Conservation (phyloP, 2,113 vertebrate genomes). For the Pholis gunnellus region DNA sequence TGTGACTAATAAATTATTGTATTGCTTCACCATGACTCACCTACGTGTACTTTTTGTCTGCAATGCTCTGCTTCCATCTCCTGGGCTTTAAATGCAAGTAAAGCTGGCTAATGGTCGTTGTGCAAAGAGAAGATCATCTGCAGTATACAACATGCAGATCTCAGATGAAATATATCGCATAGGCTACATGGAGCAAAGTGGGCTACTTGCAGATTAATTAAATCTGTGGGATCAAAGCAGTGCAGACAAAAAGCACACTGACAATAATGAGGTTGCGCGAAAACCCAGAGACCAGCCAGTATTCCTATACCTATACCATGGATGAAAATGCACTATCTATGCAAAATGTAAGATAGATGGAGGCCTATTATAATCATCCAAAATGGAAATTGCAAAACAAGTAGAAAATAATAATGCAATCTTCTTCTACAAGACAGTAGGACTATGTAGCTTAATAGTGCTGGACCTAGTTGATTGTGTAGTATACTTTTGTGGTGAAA, state of each 20-base stretch:
- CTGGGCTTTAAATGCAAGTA: constrained; percentile 46
- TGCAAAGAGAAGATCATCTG: not conserved
- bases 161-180: not conserved
- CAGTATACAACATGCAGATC: not conserved
- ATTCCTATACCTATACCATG: not conserved
- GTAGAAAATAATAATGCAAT: not conserved
- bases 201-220: not conserved
- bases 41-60: not conserved
- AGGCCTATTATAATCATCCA: not conserved
- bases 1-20: not conserved
- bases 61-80: constrained; percentile 47
- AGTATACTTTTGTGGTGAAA: not conserved
- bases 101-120: not conserved
- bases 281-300: not conserved
- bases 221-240: not conserved
- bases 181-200: not conserved
- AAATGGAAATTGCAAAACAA: not conserved
- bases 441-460: not conserved
- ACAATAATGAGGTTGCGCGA: not conserved
- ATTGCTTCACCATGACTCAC: not conserved
- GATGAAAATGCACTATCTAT: not conserved
- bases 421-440: not conserved
- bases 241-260: not conserved
- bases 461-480: not conserved
- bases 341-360: not conserved